Base-by-base conservation (phyloP, 2,113 vertebrate species). In the Gavialis gangeticus region DNA sequence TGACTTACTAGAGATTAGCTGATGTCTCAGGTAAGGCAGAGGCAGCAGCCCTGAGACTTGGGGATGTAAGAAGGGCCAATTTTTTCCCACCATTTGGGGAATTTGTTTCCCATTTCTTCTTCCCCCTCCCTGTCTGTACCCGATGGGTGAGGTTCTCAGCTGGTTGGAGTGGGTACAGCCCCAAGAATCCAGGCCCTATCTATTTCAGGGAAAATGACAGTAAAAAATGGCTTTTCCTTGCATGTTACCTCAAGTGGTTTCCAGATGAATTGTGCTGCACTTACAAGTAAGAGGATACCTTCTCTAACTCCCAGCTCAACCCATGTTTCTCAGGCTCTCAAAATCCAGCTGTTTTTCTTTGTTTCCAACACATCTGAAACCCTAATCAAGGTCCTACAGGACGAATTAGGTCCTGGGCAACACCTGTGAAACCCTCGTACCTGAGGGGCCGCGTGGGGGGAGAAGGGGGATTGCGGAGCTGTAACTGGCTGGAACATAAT, bases 341-440 rank as follows among this genome's bases (percentile, higher is more conserved):
- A 75, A 92, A 79, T 57, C 59, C 79, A 88, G 16, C 25, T 30
- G 13, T 11, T 15, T n/a, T 89, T 69, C 66, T 82, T 67, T 82
- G 66, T 82, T 91, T 57, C 54, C 28, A 57, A 27, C 6, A 66
- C 14, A 46, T 46, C 46, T 46, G 46, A 22, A 15, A 1, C 1
- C 5, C 21, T 62, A 56, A 12, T 22, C 64, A 88, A 17, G 0
- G 6, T 86, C 22, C 25, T 30, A 22, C 58, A 87, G 66, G 66
- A 67, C 59, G 17, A 63, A 34, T 9, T 6, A 25, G 3, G 17
- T 56, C 30, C 30, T 56, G 17, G n/a, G 75, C 12, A 83, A 46
- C 15, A 15, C 0, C 0, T 16, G 46, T 75, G 24, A 62, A 83
- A 79, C 5, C 27, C 8, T 24, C 8, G 34, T 27, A n/a, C 57